Conservation (phyloP, 2,888 invertebrate genomes). For the Aphodius sticticus region DNA sequence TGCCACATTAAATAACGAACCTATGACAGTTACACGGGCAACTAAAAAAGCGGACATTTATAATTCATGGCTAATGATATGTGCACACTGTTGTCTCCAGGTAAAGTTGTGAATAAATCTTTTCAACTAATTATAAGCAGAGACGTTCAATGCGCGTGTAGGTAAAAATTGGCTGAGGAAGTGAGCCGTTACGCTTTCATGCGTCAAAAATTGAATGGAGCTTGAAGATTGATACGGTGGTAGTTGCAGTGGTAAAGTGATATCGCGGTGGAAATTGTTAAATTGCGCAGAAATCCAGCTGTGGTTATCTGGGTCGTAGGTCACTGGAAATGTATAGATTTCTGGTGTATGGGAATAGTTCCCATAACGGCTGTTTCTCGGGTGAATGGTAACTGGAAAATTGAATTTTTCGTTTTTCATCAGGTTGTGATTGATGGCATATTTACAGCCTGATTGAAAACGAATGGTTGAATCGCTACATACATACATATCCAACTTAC, state of each 20-base stretch:
- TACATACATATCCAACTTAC: no score
- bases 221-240: neutral
- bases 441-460: no score
- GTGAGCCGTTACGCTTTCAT: neutral
- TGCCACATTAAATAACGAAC: conserved; percentile 34
- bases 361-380: neutral
- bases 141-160: conserved; percentile 13
- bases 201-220: conserved; percentile 6
- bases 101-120: neutral
- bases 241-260: neutral
- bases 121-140: neutral
- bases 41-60: conserved; percentile 28
- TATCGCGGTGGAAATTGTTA: neutral
- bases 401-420: neutral
- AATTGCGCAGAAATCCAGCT: no score
- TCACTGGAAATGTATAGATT: neutral
- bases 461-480: no score
- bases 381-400: neutral
- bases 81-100: neutral
- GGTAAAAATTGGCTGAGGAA: conserved; percentile 9
- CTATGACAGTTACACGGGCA: conserved; percentile 34
- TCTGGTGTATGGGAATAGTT: neutral
- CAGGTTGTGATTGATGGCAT: neutral
- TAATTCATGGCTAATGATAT: conserved; percentile 31
- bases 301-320: neutral